Percentiles rank a stretch among this genome's conserved stretches.
Conservation (phyloP, 2,888 invertebrate species). For the Hartigia nigra region DNA sequence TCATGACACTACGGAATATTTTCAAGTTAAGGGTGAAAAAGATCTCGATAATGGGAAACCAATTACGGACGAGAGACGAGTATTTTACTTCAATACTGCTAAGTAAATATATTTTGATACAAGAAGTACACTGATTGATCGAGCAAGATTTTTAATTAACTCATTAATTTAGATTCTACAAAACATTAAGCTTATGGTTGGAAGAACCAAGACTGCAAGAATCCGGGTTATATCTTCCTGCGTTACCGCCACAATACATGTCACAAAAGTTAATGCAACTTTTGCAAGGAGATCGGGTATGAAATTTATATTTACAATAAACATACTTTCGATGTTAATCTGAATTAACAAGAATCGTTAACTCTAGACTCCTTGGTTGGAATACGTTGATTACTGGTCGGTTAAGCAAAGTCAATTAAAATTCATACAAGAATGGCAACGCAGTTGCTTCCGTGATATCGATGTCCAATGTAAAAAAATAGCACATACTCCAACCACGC, state of each 20-base stretch:
- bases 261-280: conserved; percentile 73
- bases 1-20: conserved; percentile 73
- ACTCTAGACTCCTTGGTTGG: conserved; percentile 73
- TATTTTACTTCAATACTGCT: conserved; percentile 58
- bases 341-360: conserved; percentile 6
- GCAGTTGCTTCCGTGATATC: conserved; percentile 67
- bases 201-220: conserved; percentile 82
- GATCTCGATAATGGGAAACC: conserved; percentile 58
- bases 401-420: conserved; percentile 69
- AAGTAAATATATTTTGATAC: conserved; percentile 42
- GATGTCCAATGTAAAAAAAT: conserved; percentile 49
- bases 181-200: conserved; percentile 79
- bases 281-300: conserved; percentile 72
- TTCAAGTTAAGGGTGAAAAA: conserved; percentile 67
- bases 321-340: not conserved
- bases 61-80: conserved; percentile 58
- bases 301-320: conserved; percentile 13
- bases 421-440: conserved; percentile 70
- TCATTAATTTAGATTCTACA: conserved; percentile 68
- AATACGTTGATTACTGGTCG: conserved; percentile 72
- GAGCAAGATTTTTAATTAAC: not conserved
- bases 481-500: conserved; percentile 41
- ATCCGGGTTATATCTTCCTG: conserved; percentile 73
- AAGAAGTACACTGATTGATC: not conserved
- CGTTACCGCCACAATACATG: conserved; percentile 80